These are phyloP conservation scores for Potamarius usumacintae DNA, from an alignment of 2,113 vertebrate genomes.

Conservation along the genomic window DNA sequence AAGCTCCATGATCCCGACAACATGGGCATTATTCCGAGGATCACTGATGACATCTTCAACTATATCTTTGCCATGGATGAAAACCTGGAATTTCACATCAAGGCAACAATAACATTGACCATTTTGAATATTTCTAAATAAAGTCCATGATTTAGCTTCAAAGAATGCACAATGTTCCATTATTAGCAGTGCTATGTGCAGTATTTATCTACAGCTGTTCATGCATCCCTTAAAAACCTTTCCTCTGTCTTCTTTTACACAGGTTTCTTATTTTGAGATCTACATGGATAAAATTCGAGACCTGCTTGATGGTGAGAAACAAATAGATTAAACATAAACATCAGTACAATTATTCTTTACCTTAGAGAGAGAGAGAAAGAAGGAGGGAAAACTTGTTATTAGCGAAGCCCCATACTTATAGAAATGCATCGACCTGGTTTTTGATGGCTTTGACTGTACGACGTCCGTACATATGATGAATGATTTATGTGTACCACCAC, in stretches of 20 bases:
- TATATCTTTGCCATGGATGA: slow-evolving; percentile 95
- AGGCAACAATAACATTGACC: slow-evolving; percentile 68
- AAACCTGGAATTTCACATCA: slow-evolving; percentile 94
- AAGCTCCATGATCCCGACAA: slow-evolving; percentile 86
- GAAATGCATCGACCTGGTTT: too few relatives aligned
- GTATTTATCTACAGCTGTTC: background rate
- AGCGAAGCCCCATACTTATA: background rate
- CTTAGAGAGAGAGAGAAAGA: background rate
- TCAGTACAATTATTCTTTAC: background rate
- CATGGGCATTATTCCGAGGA: slow-evolving; percentile 94
- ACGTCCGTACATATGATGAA: too few relatives aligned
- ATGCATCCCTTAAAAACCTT: background rate
- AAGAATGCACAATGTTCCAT: background rate
- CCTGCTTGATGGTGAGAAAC: slow-evolving; percentile 84
- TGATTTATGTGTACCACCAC: too few relatives aligned
- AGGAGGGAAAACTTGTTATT: background rate
- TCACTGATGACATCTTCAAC: slow-evolving; percentile 90
- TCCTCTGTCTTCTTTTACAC: background rate
- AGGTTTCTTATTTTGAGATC: slow-evolving; percentile 97
- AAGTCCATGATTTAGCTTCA: background rate
- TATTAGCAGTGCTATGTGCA: background rate
- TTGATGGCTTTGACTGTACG: too few relatives aligned
- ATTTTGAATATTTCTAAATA: background rate
- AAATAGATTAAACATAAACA: background rate
- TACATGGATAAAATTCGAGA: slow-evolving; percentile 97